These are phyloP conservation scores for Carduelis carduelis DNA, from an alignment of 2,797 vertebrate genomes.

Conservation along the genomic window DNA sequence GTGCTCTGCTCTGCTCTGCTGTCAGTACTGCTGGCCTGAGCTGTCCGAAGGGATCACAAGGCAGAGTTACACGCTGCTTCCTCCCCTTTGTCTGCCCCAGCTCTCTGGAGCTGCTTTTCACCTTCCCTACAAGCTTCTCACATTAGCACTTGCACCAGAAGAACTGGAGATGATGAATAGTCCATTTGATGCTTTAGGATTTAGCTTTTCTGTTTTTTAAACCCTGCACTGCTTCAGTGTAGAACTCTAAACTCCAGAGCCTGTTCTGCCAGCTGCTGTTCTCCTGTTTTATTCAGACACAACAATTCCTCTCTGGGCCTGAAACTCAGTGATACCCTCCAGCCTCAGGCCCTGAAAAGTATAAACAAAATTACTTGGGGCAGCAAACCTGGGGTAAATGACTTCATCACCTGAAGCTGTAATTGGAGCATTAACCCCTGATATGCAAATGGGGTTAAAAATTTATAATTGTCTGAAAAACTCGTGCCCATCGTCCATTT, in stretches of 20 bases:
- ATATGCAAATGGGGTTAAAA: not conserved
- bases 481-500: accelerated
- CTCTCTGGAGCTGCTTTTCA: not conserved
- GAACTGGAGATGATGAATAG: not conserved
- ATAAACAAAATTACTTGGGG: not conserved
- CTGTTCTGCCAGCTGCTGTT: not conserved
- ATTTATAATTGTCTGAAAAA: not conserved
- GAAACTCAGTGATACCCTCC: not conserved
- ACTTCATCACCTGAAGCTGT: not conserved
- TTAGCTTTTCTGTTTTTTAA: not conserved
- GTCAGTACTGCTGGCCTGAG: not conserved
- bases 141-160: not conserved
- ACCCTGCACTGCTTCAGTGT: not conserved
- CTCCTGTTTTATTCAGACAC: not conserved
- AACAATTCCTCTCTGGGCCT: not conserved
- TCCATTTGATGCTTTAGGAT: not conserved
- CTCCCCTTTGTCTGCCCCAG: not conserved
- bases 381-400: not conserved
- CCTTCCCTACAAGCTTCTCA: not conserved
- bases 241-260: accelerated
- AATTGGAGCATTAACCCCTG: not conserved
- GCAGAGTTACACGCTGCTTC: too few species aligned
- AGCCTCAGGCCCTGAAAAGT: not conserved
- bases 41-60: not conserved
- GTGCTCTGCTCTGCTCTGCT: too few species aligned